Base-by-base conservation (phyloP, 2,888 invertebrate species). In the Cheilosia impressa region DNA sequence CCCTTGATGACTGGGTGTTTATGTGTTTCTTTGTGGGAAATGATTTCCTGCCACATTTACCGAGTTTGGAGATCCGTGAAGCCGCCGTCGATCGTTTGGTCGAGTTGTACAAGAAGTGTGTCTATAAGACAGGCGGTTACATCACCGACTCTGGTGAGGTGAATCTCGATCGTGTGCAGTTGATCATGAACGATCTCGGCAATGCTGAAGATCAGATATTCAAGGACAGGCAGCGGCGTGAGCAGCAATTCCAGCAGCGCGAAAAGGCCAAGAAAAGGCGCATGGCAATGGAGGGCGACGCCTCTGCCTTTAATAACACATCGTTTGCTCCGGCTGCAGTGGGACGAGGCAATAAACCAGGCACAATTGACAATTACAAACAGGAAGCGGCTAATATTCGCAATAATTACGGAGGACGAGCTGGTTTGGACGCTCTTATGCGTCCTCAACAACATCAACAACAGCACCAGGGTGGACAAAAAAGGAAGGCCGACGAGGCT, bases 21-120 rank as follows among this genome's bases (percentile, higher is more conserved):
- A 98, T 99, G 98, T 99, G 99, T 91, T 99, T 99, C 93, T 99
- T 99, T 93, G 99, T 99, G 66, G 99, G 99, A 60, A 99, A 99
- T 91, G 99, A 99, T 93, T 99, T 99, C 91, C 92, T 99, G 89
- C 99, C 99, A 0, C 99, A 99, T 93, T 93, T 99, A 88, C 99
- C 99, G 4, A 98, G 98, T 65, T 93, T 99, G 88, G 99, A 99
- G 94, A 99, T 99, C 90, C 94, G 98, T 60, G 99, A 99, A 93
- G 97, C 97, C 0, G 99, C 99, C 0, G 98, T 99, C 60, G 99
- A 99, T 92, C 93, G 98, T 69, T 94, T 99, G 19, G 96, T 99
- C 6, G 95, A 94, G 88, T 93, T 99, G 81, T 99, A 99, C 91
- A 99, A 99, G 93, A 96, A 97, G 90, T 95, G 96, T 88, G 98